Percentiles rank a stretch among this genome's conserved stretches.
These are phyloP conservation scores for Spea hammondii DNA, from an alignment of 2,797 vertebrate genomes.

Conservation along the genomic window DNA sequence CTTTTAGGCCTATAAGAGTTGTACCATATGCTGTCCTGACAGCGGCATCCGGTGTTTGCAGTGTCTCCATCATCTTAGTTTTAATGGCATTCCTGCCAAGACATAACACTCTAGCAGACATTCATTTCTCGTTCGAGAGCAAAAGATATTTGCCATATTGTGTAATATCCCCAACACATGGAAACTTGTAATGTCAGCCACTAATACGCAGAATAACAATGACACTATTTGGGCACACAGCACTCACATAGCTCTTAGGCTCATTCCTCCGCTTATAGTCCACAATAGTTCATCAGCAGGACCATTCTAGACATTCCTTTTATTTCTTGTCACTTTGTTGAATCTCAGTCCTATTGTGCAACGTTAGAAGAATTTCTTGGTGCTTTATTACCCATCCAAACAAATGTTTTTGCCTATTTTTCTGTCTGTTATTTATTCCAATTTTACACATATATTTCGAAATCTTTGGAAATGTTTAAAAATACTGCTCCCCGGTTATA, in stretches of 20 bases:
- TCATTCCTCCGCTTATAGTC: no score
- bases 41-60: slow-evolving; percentile 20
- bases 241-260: neutral
- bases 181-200: neutral
- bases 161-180: neutral
- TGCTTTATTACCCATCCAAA: no score
- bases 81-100: neutral
- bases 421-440: no score
- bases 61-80: neutral
- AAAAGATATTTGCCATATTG: neutral
- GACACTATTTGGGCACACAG: neutral
- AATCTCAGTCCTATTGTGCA: no score
- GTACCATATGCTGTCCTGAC: neutral
- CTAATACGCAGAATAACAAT: neutral
- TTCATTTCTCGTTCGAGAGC: neutral
- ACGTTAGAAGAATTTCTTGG: no score
- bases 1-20: slow-evolving; percentile 6
- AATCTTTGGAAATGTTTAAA: no score
- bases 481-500: no score
- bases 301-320: no score
- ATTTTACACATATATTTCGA: no score
- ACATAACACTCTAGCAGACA: neutral
- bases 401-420: no score
- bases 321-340: no score
- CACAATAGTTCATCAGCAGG: no score